Base-by-base conservation (phyloP, 2,888 invertebrate genomes). In the Vanessa cardui region DNA sequence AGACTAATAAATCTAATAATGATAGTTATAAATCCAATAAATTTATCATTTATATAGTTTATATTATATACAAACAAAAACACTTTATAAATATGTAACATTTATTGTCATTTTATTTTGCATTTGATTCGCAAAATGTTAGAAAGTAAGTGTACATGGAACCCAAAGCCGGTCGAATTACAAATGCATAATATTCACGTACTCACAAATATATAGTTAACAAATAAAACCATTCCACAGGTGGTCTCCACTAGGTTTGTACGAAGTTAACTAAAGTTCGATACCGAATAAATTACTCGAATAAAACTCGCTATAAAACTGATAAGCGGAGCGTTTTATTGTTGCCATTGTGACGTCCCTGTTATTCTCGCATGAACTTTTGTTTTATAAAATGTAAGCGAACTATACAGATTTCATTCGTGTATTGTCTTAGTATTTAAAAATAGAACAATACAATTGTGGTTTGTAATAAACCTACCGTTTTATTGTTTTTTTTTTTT, bases 201-300 rank as follows among this genome's bases (percentile, higher is more conserved):
- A 56, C 46, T 61, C 47, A 20, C 7, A 26, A 60, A 49, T 54
- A 59, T 60, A 54, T 56, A 64, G 59, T 47, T 68, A 47, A 33
- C 49, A 62, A 65, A 62, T 62, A 47, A 47, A 59, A 46, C 31
- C n/a, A 62, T 62, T 61, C 69, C 66, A 65, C 64, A 69, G 66
- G 70, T 64, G 70, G 58, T 60, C 56, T 63, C 47, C 26, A 54
- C 18, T 44, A 45, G 54, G 59, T 65, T 62, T 62, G 58, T 59
- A 50, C 45, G 44, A 60, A 62, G 52, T 58, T 58, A 12, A 5
- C 58, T 65, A 65, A 52, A 64, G 61, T 69, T 66, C 33, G 59
- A 64, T 64, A 56, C 18, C 52, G 61, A 52, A 58, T 64, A 56
- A 20, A 49, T 47, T 33, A n/a, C 59, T 65, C 45, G 20, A 44